Conservation (phyloP, 35 echinoderm and acorn worm genomes). For the Heliocidaris erythrogramma region DNA sequence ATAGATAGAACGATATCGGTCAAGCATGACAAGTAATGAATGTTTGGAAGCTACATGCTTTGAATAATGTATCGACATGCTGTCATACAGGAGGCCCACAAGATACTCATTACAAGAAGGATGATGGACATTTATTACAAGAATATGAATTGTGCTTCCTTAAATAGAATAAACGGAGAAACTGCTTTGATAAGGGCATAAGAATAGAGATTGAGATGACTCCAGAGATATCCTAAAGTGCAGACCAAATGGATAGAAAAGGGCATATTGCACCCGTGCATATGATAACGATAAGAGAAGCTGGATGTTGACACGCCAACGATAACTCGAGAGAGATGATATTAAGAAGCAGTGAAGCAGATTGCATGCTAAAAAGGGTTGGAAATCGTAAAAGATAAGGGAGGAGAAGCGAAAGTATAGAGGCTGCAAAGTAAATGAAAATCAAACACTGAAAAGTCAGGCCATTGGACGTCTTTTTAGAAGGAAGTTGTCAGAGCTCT, state of each 20-base stretch:
- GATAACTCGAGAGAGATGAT: not conserved
- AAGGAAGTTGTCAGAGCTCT: too few species aligned
- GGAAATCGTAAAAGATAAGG: too few species aligned
- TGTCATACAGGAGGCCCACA: too few species aligned
- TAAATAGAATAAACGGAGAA: not conserved
- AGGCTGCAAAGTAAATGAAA: not conserved
- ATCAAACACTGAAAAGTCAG: too few species aligned
- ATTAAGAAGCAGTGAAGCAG: not conserved
- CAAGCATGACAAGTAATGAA: too few species aligned
- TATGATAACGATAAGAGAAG: not conserved
- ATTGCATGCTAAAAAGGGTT: not conserved
- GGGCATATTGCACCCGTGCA: not conserved
- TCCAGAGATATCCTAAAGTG: not conserved
- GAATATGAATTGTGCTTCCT: not conserved
- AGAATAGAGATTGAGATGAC: not conserved
- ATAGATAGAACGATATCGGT: too few species aligned
- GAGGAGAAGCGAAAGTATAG: too few species aligned
- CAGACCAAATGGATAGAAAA: not conserved
- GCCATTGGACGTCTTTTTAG: too few species aligned
- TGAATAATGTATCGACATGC: too few species aligned
- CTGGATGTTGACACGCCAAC: not conserved
- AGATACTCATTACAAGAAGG: too few species aligned
- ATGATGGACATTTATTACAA: too few species aligned
- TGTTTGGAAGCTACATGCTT: too few species aligned
- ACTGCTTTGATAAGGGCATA: not conserved